Percentiles rank a stretch among this genome's conserved stretches.
Evolutionary conservation across 2,888 invertebrate species (phyloP).

Genomic region (Falcaria lacertinaria): DNA sequence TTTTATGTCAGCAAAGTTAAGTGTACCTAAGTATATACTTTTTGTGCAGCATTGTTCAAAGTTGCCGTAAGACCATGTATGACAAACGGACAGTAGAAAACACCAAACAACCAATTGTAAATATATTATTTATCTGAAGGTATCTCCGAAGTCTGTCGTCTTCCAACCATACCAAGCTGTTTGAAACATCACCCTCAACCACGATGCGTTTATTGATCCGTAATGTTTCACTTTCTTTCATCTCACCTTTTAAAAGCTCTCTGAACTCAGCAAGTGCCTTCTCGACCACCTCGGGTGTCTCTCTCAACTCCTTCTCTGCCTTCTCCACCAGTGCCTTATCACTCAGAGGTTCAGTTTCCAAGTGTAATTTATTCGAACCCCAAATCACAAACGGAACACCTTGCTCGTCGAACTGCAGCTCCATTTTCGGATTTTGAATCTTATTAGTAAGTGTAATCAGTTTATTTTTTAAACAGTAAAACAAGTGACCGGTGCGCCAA

Average conservation of each 20-base stretch:
- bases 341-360: constrained; percentile 81
- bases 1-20: no score
- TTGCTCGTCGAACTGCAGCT: constrained; percentile 72
- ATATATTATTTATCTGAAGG: no score
- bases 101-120: no score
- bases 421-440: constrained; percentile 38
- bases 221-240: background rate
- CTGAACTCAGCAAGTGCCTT: constrained; percentile 78
- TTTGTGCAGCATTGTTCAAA: no score
- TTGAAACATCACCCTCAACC: no score
- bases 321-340: constrained; percentile 80
- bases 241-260: constrained; percentile 78
- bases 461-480: background rate
- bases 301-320: constrained; percentile 84
- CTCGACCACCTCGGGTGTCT: constrained; percentile 83
- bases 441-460: background rate
- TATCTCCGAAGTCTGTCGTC: no score
- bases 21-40: no score
- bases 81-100: no score
- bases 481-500: constrained; percentile 9
- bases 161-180: no score
- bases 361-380: constrained; percentile 78
- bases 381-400: constrained; percentile 82
- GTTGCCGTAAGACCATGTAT: no score
- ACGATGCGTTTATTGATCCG: no score